Conservation (phyloP, 2,888 invertebrate genomes). For the Halocaridina rubra region DNA sequence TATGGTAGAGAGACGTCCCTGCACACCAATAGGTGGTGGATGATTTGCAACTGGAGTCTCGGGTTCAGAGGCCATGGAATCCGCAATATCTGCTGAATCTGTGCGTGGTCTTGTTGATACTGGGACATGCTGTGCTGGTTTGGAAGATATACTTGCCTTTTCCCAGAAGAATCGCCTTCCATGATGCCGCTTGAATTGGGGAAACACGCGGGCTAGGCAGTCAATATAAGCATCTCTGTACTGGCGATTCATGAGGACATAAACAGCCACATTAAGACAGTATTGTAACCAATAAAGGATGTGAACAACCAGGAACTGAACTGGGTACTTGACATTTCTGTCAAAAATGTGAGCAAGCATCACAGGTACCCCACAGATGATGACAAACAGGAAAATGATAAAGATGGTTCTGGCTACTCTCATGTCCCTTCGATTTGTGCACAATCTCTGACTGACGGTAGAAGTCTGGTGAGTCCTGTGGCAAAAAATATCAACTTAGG, state of each 20-base stretch:
- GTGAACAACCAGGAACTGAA: conserved; percentile 56
- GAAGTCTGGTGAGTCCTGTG: conserved; percentile 52
- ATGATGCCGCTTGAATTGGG: conserved; percentile 3
- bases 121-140: conserved; percentile 14
- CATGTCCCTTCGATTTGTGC: conserved; percentile 56
- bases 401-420: conserved; percentile 62
- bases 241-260: conserved; percentile 62
- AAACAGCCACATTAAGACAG: conserved; percentile 54
- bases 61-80: conserved; percentile 2
- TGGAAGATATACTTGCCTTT: conserved; percentile 47
- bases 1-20: conserved; percentile 51
- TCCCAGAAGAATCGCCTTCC: conserved; percentile 58
- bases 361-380: conserved; percentile 61
- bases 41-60: neutral
- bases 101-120: conserved; percentile 2
- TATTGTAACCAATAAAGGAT: conserved; percentile 63
- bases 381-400: conserved; percentile 61
- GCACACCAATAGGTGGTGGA: neutral
- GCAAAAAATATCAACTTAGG: neutral
- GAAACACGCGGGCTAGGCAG: conserved; percentile 49
- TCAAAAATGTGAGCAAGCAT: conserved; percentile 42
- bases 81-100: neutral
- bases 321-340: conserved; percentile 21
- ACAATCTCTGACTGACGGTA: conserved; percentile 34
- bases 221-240: conserved; percentile 62